Base-by-base conservation (phyloP, 2,888 invertebrate species). In the Hypomecis atomaria region DNA sequence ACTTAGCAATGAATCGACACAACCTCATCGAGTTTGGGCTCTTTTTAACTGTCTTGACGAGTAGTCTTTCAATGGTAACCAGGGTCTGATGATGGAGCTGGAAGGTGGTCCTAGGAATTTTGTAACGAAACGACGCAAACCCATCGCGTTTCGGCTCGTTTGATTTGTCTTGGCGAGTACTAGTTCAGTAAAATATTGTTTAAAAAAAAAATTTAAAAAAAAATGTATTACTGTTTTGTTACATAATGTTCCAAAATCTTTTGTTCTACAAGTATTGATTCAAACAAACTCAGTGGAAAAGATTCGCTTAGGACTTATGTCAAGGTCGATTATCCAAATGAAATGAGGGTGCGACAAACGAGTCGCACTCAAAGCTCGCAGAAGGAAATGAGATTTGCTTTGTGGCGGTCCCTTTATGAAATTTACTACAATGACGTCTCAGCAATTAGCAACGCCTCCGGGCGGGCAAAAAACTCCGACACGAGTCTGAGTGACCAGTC, bases 361-460 rank as follows among this genome's bases (percentile, higher is more conserved):
- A 62, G 42, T 58, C 40, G 52, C 45, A 53, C 48, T 53, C 52
- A 62, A 62, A 58, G 56, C 57, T 43, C 38, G 5, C 38, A 58
- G 52, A 23, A 50, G 62, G 57, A 62, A 58, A 62, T 62, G 57
- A 62, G 57, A 62, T 62, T 53, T 52, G 45, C 62, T 62, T 62
- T 62, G 62, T 47, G 49, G 45, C 33, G 10, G 47, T 56, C 56
- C 47, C 53, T 58, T 58, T 62, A 57, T 62, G 57, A 62, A 58
- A 58, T 62, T 53, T 62, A 57, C 52, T 47, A 62, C 57, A 53
- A 58, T 57, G 62, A 56, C 57, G 40, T 52, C 53, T 50, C 36
- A 34, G 52, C 42, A 57, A 58, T 62, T 62, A 53, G 53, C 13
- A 40, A 40, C 13, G 52, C 52, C 40, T 52, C 33, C 40, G 13